Evolutionary conservation across 2,888 invertebrate genomes (phyloP).

Genomic region (Stenchaetothrips biformis): DNA sequence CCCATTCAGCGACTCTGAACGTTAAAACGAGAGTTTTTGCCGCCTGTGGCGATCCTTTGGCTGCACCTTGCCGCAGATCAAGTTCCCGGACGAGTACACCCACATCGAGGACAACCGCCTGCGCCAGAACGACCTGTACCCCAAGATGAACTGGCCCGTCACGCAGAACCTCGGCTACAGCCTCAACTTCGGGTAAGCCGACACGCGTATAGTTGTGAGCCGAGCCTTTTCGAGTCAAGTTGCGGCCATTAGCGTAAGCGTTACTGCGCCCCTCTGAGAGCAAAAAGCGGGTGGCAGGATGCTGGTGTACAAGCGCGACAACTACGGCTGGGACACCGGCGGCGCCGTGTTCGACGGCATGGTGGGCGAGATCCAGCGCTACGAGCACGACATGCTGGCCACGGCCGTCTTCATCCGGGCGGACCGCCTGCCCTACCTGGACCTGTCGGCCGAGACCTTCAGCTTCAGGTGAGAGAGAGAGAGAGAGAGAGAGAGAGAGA

Average conservation of each 20-base stretch:
- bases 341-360: slow-evolving; percentile 57
- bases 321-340: slow-evolving; percentile 52
- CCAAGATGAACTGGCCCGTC: slow-evolving; percentile 47
- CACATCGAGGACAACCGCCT: slow-evolving; percentile 29
- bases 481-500: no score
- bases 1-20: no score
- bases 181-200: slow-evolving; percentile 46
- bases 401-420: slow-evolving; percentile 53
- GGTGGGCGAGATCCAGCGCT: slow-evolving; percentile 54
- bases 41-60: neutral
- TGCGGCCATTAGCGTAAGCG: neutral
- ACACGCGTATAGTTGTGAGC: neutral
- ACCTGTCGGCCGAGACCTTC: slow-evolving; percentile 54
- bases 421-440: slow-evolving; percentile 52
- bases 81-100: neutral
- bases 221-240: neutral
- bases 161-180: slow-evolving; percentile 44
- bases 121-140: slow-evolving; percentile 47
- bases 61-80: neutral
- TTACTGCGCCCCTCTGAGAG: neutral
- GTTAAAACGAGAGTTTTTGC: no score
- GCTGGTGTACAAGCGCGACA: slow-evolving; percentile 46
- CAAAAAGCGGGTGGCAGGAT: slow-evolving; percentile 40
- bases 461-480: slow-evolving; percentile 46
- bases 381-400: slow-evolving; percentile 53